Percentiles rank a stretch among this genome's conserved stretches.
Conservation (phyloP, 2,888 invertebrate species). For the Hirtodrosophila histrioides region DNA sequence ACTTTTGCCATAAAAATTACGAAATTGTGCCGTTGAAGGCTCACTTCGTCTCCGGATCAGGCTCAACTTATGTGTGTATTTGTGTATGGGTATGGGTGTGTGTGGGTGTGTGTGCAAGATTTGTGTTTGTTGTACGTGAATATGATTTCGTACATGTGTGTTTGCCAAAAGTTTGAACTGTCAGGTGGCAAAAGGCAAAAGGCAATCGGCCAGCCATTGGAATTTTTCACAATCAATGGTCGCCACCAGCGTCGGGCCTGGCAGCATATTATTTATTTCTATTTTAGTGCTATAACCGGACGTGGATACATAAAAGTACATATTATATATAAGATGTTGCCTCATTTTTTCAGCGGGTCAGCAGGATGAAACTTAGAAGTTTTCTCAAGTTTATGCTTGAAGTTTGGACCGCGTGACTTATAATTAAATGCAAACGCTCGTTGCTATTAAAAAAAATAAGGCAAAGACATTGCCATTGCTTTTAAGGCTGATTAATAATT, state of each 20-base stretch:
- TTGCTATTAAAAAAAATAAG: slow-evolving; percentile 60
- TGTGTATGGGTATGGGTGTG: slow-evolving; percentile 14
- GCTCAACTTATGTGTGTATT: slow-evolving; percentile 25
- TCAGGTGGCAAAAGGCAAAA: slow-evolving; percentile 79
- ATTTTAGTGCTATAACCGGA: slow-evolving; percentile 4
- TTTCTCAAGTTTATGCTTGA: slow-evolving; percentile 8
- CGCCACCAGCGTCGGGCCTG: neutral
- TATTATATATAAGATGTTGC: neutral
- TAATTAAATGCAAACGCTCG: slow-evolving; percentile 75
- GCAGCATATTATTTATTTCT: slow-evolving; percentile 41
- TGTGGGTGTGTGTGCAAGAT: slow-evolving; percentile 50
- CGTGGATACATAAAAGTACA: neutral
- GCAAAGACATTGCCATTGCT: slow-evolving; percentile 59
- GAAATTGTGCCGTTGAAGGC: slow-evolving; percentile 81
- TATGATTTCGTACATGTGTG: slow-evolving; percentile 74
- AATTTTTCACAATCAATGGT: slow-evolving; percentile 69
- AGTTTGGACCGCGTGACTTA: slow-evolving; percentile 43
- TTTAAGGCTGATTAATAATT: slow-evolving; percentile 78
- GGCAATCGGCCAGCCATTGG: slow-evolving; percentile 68
- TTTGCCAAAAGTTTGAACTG: slow-evolving; percentile 67
- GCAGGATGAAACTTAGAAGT: slow-evolving; percentile 7
- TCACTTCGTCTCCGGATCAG: slow-evolving; percentile 60
- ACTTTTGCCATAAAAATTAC: slow-evolving; percentile 81
- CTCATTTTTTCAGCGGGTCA: slow-evolving; percentile 4
- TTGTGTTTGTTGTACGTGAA: slow-evolving; percentile 78